Base-by-base conservation (phyloP, 2,888 invertebrate genomes). In the Liposcelis brunnea region DNA sequence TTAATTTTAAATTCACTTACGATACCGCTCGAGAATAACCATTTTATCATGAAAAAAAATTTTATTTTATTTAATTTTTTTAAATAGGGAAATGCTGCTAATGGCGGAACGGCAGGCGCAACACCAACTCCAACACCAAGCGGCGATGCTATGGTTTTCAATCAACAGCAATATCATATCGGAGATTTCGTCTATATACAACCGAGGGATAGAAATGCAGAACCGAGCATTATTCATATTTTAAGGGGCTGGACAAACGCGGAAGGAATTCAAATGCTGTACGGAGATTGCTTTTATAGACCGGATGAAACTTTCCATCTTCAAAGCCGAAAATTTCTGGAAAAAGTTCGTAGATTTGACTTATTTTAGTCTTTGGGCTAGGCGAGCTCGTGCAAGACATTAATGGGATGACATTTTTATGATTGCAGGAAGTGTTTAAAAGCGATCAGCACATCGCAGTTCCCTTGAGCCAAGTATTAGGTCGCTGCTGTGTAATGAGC, bases 241-340 rank as follows among this genome's bases (percentile, higher is more conserved):
- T 90, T 94, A 60, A 73, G 89, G 1, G 71, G 97, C 11, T 93
- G 84, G 81, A 86, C 82, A 11, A 87, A 84, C 56, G 70, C 71
- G 14, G 80, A 80, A 38, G 80, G 82, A 10, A 26, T 35, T 50
- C 81, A 86, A 55, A 86, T 87, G 79, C 71, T 93, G 54, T 84
- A 87, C 56, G 93, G 90, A n/a, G 85, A 83, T 58, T 80, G 87
- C 56, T 95, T 89, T 61, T 81, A 72, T 54, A 74, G 94, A 45
- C 97, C 97, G 0, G 82, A 84, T 56, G 95, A 98, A 64, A 98
- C 98, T 0, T 95, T 81, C 67, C 97, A 98, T 64, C 74, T 93
- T 6, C 83, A 90, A 10, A 90, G 91, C 0, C 74, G 95, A 54
- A 93, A 91, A 65, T 98, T 98, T 65, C 70, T 95, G 1, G 87